Percentiles rank a stretch among this genome's conserved stretches.
These are phyloP conservation scores for Anthoscopus minutus DNA, from an alignment of 2,113 vertebrate species.

Conservation along the genomic window DNA sequence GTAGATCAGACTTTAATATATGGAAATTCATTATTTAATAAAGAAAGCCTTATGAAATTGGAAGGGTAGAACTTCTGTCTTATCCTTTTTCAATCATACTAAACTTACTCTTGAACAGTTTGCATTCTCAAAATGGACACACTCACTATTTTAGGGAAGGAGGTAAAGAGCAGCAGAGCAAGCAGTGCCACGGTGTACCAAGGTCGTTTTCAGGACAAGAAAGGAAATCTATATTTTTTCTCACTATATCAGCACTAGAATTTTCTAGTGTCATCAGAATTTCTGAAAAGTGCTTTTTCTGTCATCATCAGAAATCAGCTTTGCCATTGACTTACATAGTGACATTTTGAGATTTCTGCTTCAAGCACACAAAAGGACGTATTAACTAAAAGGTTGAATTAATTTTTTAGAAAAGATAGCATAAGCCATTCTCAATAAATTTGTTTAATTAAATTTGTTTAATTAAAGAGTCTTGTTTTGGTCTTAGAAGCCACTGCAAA, in stretches of 20 bases:
- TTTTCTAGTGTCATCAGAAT: background rate
- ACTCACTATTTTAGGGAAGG: background rate
- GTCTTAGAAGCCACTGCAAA: background rate
- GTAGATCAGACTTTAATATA: background rate
- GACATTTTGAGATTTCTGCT: background rate
- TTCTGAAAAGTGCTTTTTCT: background rate
- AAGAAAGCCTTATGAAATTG: background rate
- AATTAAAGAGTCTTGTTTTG: background rate
- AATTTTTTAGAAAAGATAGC: background rate
- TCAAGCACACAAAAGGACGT: background rate
- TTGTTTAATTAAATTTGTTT: background rate
- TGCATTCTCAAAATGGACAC: background rate
- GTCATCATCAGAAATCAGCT: background rate
- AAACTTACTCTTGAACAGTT: background rate
- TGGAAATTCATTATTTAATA: background rate
- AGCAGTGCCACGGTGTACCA: background rate
- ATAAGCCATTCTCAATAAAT: rapidly evolving
- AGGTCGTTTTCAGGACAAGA: background rate
- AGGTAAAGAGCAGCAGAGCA: background rate
- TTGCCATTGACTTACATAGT: rapidly evolving
- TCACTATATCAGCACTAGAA: background rate
- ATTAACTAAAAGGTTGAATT: background rate
- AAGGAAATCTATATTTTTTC: background rate
- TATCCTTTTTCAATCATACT: background rate
- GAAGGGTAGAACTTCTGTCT: background rate